Evolutionary conservation across 2,888 invertebrate species (phyloP), one percentile per base, ranked within the genome.

Genomic region (Standfussiana lucernea): DNA sequence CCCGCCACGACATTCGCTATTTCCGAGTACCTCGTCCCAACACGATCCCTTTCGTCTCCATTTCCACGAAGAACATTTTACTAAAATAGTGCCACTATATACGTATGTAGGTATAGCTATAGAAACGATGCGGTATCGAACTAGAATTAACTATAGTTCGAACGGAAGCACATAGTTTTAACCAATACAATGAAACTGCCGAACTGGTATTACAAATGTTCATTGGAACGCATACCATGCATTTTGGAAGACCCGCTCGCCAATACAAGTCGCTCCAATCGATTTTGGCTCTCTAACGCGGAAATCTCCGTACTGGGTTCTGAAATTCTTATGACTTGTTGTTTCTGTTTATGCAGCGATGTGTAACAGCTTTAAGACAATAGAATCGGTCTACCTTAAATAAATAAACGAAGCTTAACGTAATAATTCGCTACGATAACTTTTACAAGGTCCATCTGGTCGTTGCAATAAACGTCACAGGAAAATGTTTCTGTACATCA

Each of bases 211-310:
- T 85, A 82, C 87, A 83, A 89, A 88, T 88, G 85, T 89, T 88
- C 90, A 89, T 87, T 87, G 89, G 86, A 89, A 87, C 90, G 88
- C 91, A 91, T 91, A 87, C 90, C 90, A 75, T 82, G 85, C 90
- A 92, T 93, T 92, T 91, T 90, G 83, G 79, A 84, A 85, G 88
- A 86, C 84, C 83, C 86, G 84, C 77, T 84, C 82, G 83, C 88
- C 90, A 87, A 90, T 91, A 88, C 86, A 89, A 90, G 89, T 81
- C 85, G 80, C 76, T 68, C 71, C 53, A 70, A 81, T 86, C 85
- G 85, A 87, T 85, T 80, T 82, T 75, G 74, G 74, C 77, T 77
- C 75, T 64, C 50, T 71, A 74, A 75, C 47, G 32, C 47, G 62
- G 76, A 80, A 79, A 77, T 83, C 77, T 74, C 64, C 53, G 71